phyloP scores from a whole-genome alignment of 2,888 invertebrate species.

The Drosophila suboccidentalis region DNA sequence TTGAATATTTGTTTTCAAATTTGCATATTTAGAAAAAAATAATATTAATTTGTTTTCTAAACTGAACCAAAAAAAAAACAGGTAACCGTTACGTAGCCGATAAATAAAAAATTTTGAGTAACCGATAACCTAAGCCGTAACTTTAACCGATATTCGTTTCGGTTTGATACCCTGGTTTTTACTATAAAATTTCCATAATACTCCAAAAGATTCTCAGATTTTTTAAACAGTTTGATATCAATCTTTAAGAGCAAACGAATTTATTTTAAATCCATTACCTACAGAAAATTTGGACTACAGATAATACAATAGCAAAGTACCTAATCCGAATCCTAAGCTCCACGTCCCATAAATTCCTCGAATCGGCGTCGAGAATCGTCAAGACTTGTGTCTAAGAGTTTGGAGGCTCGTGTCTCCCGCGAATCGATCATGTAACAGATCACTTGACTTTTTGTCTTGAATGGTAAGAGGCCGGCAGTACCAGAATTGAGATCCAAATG shows the following conservation, averaged over 20 bases:
- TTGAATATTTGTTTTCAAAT: too few relatives aligned
- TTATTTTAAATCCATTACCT: neutral
- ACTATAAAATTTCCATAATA: too few relatives aligned
- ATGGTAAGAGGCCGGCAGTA: conserved; percentile 82
- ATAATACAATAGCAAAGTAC: neutral
- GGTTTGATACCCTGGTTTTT: too few relatives aligned
- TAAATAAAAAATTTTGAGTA: too few relatives aligned
- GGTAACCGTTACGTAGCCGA: too few relatives aligned
- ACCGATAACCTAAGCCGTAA: too few relatives aligned
- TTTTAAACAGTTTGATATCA: neutral
- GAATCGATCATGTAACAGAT: conserved; percentile 78
- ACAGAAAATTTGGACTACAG: neutral
- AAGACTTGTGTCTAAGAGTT: conserved; percentile 8
- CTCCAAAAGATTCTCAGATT: too few relatives aligned
- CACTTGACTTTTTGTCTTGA: conserved; percentile 67
- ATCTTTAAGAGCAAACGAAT: neutral
- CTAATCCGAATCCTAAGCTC: conserved; percentile 4
- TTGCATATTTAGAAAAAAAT: too few relatives aligned
- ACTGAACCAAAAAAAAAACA: too few relatives aligned
- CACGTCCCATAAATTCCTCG: conserved; percentile 10
- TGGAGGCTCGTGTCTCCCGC: conserved; percentile 51
- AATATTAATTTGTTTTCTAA: too few relatives aligned
- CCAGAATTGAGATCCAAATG: conserved; percentile 83
- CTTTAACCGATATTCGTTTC: too few relatives aligned
- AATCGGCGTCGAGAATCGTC: conserved; percentile 7